Evolutionary conservation across 2,113 vertebrate genomes (phyloP).

Genomic region (Poecile atricapillus): DNA sequence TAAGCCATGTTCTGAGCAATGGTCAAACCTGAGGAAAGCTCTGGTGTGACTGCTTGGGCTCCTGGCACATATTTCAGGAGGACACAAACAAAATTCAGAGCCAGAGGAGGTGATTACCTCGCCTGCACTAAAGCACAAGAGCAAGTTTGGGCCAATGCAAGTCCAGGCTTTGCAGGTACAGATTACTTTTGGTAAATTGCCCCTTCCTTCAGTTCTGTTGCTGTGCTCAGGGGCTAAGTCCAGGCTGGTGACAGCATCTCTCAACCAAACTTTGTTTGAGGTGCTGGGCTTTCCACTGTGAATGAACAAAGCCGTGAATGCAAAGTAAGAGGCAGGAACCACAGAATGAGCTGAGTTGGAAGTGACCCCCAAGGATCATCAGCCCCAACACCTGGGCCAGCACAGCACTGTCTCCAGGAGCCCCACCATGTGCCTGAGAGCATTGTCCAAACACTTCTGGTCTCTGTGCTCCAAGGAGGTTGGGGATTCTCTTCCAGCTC

Average conservation of each 20-base stretch:
- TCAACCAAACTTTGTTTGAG: neutral
- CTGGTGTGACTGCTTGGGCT: neutral
- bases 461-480: neutral
- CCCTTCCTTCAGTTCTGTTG: fast-evolving
- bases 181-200: neutral
- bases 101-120: neutral
- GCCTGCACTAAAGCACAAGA: neutral
- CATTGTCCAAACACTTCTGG: neutral
- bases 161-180: neutral
- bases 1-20: neutral
- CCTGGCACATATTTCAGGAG: neutral
- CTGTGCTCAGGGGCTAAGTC: neutral
- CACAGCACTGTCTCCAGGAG: neutral
- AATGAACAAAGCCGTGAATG: fast-evolving
- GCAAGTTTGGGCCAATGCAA: neutral
- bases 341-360: neutral
- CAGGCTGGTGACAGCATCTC: neutral
- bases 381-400: no score
- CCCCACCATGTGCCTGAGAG: no score
- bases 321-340: neutral
- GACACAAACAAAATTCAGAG: neutral
- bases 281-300: neutral
- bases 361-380: neutral
- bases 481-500: neutral
- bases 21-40: neutral